Base-by-base conservation (phyloP, 2,113 vertebrate species). In the Pachypanchax playfairii region DNA sequence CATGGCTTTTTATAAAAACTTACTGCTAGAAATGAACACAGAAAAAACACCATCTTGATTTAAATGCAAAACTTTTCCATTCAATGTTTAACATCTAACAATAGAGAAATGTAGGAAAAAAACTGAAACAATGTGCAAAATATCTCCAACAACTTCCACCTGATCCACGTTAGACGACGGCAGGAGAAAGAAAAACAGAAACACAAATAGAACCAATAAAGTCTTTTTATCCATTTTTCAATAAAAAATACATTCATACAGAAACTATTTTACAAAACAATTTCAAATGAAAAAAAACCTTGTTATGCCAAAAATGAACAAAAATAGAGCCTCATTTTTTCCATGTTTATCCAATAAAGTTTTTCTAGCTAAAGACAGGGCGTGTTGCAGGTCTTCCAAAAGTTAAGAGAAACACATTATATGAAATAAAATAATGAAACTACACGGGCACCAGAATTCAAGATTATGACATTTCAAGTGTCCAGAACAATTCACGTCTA, bases 231-330 rank as follows among this genome's bases (percentile, higher is more conserved):
- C 95, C 92, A 95, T 96, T 95, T 96, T 97, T 93, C 93, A 94
- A 96, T 97, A 97, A 96, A 97, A 98, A 98, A 96, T 97, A 98
- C 95, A 98, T 97, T 98, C 95, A 97, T 97, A 97, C 95, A 98
- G 94, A 96, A 96, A 96, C 94, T 96, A 96, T 96, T 94, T 97
- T 96, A 94, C 94, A 95, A 98, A 97, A 96, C 94, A 94, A 96
- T 95, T 96, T 94, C 92, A 95, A 96, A 95, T 94, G 94, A 96
- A 95, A 95, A 50, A n/a, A 85, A 85, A 74, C 83, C 70, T 94
- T 93, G 93, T 95, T 94, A 96, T 95, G 94, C 94, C 93, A 87
- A 95, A 95, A 95, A 94, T 93, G 95, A 95, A 96, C 93, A 97
- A 96, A 96, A 90, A 91, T 94, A 85, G 78, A 89, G 82, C 82